These are phyloP conservation scores for Platalea minor DNA, from an alignment of 2,797 vertebrate species.

Conservation along the genomic window DNA sequence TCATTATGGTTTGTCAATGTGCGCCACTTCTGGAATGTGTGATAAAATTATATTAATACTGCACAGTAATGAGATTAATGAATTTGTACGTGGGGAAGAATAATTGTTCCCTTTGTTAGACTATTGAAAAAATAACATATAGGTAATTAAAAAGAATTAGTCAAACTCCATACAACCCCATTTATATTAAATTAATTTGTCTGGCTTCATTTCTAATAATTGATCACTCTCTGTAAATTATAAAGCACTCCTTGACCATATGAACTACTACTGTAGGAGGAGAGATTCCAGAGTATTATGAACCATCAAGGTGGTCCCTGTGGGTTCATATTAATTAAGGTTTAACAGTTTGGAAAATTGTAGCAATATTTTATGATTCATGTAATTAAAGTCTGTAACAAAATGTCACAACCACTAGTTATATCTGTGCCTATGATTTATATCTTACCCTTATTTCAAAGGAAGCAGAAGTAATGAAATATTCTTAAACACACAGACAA, in stretches of 20 bases:
- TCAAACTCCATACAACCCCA: constrained; percentile 85
- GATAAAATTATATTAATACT: constrained; percentile 99
- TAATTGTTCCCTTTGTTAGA: constrained; percentile 83
- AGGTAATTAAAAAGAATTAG: constrained; percentile 99
- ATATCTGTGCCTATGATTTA: constrained; percentile 79
- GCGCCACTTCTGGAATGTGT: constrained; percentile 92
- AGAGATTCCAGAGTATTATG: constrained; percentile 72
- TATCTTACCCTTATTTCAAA: constrained; percentile 72
- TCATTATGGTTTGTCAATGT: constrained; percentile 86
- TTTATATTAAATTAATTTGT: constrained; percentile 85
- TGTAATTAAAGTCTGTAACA: constrained; percentile 82
- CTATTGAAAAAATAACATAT: constrained; percentile 94
- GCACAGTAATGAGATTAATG: constrained; percentile 99
- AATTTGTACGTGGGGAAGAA: constrained; percentile 84
- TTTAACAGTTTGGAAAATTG: constrained; percentile 84
- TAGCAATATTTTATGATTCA: constrained; percentile 83
- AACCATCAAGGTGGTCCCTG: constrained; percentile 78
- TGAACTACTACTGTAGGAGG: constrained; percentile 64
- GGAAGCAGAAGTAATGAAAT: constrained; percentile 72
- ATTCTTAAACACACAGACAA: constrained; percentile 64
- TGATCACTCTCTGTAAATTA: constrained; percentile 78
- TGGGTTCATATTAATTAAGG: constrained; percentile 83
- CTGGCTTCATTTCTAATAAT: constrained; percentile 81
- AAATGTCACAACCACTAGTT: constrained; percentile 78
- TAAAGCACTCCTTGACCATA: constrained; percentile 67